Base-by-base conservation (phyloP, 2,888 invertebrate species). In the Phorcus lineatus region DNA sequence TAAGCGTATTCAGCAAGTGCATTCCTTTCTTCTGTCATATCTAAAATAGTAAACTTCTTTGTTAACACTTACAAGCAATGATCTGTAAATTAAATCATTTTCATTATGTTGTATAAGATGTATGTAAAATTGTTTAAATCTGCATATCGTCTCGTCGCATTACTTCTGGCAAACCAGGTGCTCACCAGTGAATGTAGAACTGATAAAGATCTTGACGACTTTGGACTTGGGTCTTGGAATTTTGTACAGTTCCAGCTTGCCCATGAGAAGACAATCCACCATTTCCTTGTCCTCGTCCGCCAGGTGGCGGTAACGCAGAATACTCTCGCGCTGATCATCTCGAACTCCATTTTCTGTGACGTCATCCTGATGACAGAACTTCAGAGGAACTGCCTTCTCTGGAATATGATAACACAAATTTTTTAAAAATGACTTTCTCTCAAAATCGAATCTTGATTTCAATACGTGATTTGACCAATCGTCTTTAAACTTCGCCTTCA, bases 131-230 rank as follows among this genome's bases (percentile, higher is more conserved):
- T n/a, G n/a, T n/a, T n/a, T n/a, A n/a, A n/a, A 19, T 57, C 13
- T 19, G 1, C 6, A 57, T 24, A 31, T 17, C 31, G 28, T n/a
- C 55, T n/a, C 19, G 17, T 19, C 76, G 9, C 28, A 53, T 3
- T 9, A n/a, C 57, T n/a, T 19, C 17, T 17, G 16, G 17, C 17
- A 57, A 4, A 11, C 1, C 13, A 47, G 13, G 11, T 11, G 70
- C 85, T 92, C 94, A 97, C 98, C 98, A 91, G 98, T 98, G 91
- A 99, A 99, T 0, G 99, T 99, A 1, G 98, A 98, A 91, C 98
- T 98, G 85, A 98, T 98, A 93, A 99, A 99, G 88, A 99, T 98
- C 88, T 98, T 95, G 55, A 99, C 98, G 90, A 99, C 97, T 94
- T 98, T 98, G 66, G 98, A 98, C 94, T 97, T 97, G 86, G 98